These are phyloP conservation scores for Nemoura dubitans DNA, from an alignment of 2,888 invertebrate genomes.

Conservation along the genomic window DNA sequence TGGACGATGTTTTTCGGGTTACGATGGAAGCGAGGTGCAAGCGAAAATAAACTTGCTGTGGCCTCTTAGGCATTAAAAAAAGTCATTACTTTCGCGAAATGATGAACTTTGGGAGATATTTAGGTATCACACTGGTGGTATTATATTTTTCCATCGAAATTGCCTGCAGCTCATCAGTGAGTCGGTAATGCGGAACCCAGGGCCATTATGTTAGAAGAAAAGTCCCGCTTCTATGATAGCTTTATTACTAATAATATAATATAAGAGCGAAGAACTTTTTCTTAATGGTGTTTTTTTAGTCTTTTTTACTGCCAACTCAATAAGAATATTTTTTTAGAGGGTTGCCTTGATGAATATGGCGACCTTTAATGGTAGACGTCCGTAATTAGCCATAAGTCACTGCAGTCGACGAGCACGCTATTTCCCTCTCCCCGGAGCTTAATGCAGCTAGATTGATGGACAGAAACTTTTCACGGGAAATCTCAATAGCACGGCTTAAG, in stretches of 20 bases:
- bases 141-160: conserved; percentile 34
- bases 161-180: conserved; percentile 45
- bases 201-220: neutral
- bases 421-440: neutral
- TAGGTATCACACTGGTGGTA: conserved; percentile 27
- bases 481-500: neutral
- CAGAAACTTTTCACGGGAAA: neutral
- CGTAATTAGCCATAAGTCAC: conserved; percentile 41
- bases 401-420: conserved; percentile 4
- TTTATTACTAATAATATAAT: conserved; percentile 32
- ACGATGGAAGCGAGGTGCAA: neutral
- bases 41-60: neutral
- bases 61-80: neutral
- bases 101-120: conserved; percentile 32
- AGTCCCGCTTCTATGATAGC: conserved; percentile 14
- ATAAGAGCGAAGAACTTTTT: conserved; percentile 8
- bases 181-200: conserved; percentile 30
- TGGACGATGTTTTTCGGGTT: neutral
- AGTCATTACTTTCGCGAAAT: neutral
- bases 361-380: conserved; percentile 48
- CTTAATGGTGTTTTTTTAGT: conserved; percentile 36
- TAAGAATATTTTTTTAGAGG: conserved; percentile 34
- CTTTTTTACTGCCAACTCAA: conserved; percentile 37
- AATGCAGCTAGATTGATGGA: conserved; percentile 12
- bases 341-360: conserved; percentile 47